Evolutionary conservation across 2,888 invertebrate species (phyloP), one percentile per base, ranked within the genome.

Genomic region (Cephus runcator): DNA sequence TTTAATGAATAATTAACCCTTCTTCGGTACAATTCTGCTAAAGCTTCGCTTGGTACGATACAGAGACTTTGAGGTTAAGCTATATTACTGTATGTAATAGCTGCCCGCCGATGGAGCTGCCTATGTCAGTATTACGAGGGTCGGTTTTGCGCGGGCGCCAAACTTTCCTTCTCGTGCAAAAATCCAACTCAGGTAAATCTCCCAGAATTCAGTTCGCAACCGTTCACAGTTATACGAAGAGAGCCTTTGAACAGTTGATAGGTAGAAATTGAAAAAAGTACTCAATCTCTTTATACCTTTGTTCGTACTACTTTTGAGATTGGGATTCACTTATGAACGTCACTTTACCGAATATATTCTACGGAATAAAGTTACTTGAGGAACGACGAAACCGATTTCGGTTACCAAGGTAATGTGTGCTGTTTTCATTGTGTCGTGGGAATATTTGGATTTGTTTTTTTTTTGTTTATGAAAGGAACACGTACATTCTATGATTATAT

Each of bases 121-220:
- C 15, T 9, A 35, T 56, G 31, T n/a, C 68, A 12, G 74, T n/a
- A 34, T 34, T 71, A 33, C 34, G 77, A 36, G 69, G 77, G 75
- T 77, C 34, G 75, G 40, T 69, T 77, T 81, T 80, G 81, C 80
- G 80, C 81, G 77, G 69, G 79, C 78, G 81, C 77, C 73, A 69
- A 69, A 71, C 9, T 56, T 56, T 23, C 56, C 56, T 23, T 23
- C 9, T 23, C 23, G 56, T 56, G 56, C 15, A 56, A 56, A 56
- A 56, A 56, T 56, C 56, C 23, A 56, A 9, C 56, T 15, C 23
- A 56, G 56, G 56, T 56, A 56, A 56, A 56, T 56, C 56, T 56
- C 23, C 23, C 56, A 56, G 56, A 56, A 56, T 56, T 56, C 56
- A 56, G 56, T 56, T 23, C 56, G 56, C 56, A 23, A 56, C 56